Evolutionary conservation across 2,888 invertebrate genomes (phyloP).

Genomic region (Cryptosula pallasiana): DNA sequence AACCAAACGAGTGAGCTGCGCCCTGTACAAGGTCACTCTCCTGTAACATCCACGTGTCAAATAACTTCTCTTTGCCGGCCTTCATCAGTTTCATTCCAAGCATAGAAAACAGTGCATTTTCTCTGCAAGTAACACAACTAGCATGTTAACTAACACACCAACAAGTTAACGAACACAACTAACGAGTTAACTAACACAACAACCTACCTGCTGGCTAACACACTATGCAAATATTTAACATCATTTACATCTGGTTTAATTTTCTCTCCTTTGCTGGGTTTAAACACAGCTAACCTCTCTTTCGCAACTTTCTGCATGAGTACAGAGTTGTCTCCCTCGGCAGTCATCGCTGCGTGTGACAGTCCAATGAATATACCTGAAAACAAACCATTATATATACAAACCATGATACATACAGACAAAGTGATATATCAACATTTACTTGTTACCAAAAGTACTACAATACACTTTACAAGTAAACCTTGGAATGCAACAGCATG

Average conservation of each 20-base stretch:
- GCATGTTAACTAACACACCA: neutral
- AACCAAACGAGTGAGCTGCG: constrained; percentile 31
- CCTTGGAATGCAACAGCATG: too few relatives aligned
- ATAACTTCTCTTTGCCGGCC: constrained; percentile 32
- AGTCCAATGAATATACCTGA: constrained; percentile 32
- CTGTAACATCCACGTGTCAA: constrained; percentile 36
- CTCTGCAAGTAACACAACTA: constrained; percentile 28
- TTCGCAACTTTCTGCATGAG: constrained; percentile 37
- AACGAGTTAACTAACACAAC: too few relatives aligned
- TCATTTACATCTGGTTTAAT: constrained; percentile 26
- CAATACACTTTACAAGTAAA: too few relatives aligned
- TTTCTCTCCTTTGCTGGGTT: constrained; percentile 26
- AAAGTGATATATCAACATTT: too few relatives aligned
- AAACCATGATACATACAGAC: too few relatives aligned
- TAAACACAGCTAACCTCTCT: constrained; percentile 31
- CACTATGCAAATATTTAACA: constrained; percentile 28
- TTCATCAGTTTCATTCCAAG: constrained; percentile 30
- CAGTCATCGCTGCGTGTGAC: constrained; percentile 35
- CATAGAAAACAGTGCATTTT: constrained; percentile 29
- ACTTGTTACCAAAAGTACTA: too few relatives aligned
- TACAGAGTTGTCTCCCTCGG: constrained; percentile 37
- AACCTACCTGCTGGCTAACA: constrained; percentile 28
- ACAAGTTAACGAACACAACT: neutral
- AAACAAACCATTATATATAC: too few relatives aligned
- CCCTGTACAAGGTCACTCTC: constrained; percentile 33